Percentiles rank a stretch among this genome's conserved stretches.
phyloP scores from a whole-genome alignment of 2,797 vertebrate genomes.

The Trachops cirrhosus region DNA sequence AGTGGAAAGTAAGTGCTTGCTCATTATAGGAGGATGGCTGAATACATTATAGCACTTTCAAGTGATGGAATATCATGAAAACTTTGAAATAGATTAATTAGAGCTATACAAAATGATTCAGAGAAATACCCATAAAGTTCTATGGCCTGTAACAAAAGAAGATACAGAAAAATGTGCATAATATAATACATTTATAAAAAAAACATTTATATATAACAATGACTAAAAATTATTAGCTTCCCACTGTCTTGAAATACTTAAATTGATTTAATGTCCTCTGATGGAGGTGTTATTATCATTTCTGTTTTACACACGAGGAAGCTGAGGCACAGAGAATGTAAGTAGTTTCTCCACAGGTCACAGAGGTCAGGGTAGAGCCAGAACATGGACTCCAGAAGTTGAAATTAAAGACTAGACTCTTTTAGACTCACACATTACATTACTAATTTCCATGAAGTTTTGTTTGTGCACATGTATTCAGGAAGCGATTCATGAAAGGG shows the following conservation, averaged over 20 bases:
- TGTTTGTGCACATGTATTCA: neutral
- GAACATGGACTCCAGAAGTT: neutral
- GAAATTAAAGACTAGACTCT: neutral
- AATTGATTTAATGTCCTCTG: neutral
- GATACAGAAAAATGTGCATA: neutral
- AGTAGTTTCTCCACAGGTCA: neutral
- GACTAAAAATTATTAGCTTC: neutral
- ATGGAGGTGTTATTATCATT: neutral
- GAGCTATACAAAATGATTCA: neutral
- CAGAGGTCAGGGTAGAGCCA: neutral
- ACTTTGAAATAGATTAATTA: slow-evolving; percentile 13
- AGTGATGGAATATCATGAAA: neutral
- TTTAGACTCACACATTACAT: neutral
- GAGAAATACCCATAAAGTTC: neutral
- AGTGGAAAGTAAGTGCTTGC: slow-evolving; percentile 40
- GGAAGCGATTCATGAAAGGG: neutral
- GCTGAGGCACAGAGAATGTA: neutral
- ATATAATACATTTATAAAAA: neutral
- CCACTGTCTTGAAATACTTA: neutral
- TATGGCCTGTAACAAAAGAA: neutral
- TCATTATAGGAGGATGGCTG: slow-evolving; percentile 30
- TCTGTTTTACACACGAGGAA: neutral
- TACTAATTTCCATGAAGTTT: neutral
- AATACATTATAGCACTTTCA: slow-evolving; percentile 30
- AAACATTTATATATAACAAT: neutral